Evolutionary conservation across 2,113 vertebrate genomes (phyloP).

Genomic region (Apistogramma diplotaenia): DNA sequence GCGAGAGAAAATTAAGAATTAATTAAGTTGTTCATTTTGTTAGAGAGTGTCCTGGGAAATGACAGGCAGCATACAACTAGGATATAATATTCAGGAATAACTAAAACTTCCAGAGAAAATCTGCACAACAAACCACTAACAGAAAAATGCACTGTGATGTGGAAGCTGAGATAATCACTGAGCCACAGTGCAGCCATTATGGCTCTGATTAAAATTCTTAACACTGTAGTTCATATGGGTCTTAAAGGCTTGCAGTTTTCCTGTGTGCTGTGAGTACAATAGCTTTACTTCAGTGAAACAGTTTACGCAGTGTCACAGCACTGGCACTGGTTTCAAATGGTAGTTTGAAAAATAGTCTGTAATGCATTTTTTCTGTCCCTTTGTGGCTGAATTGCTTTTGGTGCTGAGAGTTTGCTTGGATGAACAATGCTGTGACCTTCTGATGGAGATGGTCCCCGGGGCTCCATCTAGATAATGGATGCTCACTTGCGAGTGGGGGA

Average conservation of each 20-base stretch:
- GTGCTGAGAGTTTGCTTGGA: not conserved
- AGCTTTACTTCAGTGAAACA: not conserved
- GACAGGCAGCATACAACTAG: not conserved
- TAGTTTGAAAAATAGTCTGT: not conserved
- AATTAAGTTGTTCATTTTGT: not conserved
- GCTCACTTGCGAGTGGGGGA: conserved; percentile 5
- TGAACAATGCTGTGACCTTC: conserved; percentile 45
- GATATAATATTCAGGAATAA: not conserved
- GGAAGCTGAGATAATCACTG: not conserved
- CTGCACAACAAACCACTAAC: not conserved
- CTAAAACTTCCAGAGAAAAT: not conserved
- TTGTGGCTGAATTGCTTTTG: not conserved
- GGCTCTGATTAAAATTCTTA: not conserved
- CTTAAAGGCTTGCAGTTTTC: not conserved
- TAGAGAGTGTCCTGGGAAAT: not conserved
- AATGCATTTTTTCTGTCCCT: not conserved
- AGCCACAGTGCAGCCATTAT: not conserved
- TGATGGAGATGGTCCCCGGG: conserved; percentile 33
- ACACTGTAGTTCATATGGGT: not conserved
- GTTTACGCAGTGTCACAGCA: not conserved
- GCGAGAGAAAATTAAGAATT: not conserved
- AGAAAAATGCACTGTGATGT: not conserved
- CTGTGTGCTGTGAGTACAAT: not conserved
- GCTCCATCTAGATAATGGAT: conserved; percentile 46
- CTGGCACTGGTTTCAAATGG: not conserved